Base-by-base conservation (phyloP, 2,888 invertebrate genomes). In the Galerucella nymphaeae region DNA sequence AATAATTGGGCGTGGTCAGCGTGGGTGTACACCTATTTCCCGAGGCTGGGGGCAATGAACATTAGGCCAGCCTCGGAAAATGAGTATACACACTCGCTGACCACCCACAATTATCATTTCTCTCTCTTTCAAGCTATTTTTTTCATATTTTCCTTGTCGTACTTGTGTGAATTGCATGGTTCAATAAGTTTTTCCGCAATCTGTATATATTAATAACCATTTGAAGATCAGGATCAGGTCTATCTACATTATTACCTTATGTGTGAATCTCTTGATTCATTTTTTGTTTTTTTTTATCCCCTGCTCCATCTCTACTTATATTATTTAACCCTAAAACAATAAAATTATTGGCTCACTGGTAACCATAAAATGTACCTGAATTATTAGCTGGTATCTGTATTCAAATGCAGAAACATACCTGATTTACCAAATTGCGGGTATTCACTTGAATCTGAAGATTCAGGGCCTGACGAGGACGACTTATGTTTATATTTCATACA, bases 361-460 rank as follows among this genome's bases (percentile, higher is more conserved):
- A 16, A 50, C 6, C 50, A n/a, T 50, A n/a, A 48, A 48, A 48
- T 13, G 0, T 48, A 48, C 48, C 48, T 50, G 5, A 50, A 16
- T 50, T 50, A 48, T 48, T 48, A 14, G 48, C 14, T 14, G 14
- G 48, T 48, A 48, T 48, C n/a, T 48, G 48, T 48, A 48, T 48
- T 48, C 13, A 48, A 48, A 48, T 11, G 11, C 42, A 42, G 48
- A 48, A 48, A 48, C n/a, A 48, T 48, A 48, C 48, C 48, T 14
- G n/a, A 48, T 48, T 13, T 48, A 48, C 48, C 48, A 48, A 48
- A 48, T 48, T 48, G 48, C 48, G 48, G 48, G 13, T 48, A 48
- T 48, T 48, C 48, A 48, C 48, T 48, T 48, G 48, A 48, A 48
- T 48, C 48, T 2, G 48, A 48, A 48, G 48, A 48, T 48, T 48